A percentile compares a stretch with the other conserved stretches of the same genome.
phyloP scores from a whole-genome alignment of 1,140 invertebrate species.

The Sarcophaga peregrina region DNA sequence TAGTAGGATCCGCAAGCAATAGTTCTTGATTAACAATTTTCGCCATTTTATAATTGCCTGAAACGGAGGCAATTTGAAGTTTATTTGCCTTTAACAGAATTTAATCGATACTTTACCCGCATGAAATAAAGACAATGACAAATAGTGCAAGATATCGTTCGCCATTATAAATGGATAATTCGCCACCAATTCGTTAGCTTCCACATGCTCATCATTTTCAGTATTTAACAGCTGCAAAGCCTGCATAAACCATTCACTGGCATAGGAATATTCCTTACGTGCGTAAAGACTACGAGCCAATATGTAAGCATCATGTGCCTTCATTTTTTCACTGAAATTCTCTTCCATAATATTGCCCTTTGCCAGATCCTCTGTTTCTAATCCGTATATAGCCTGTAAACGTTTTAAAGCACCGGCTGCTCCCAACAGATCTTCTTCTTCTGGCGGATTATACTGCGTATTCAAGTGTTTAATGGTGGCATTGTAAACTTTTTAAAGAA shows the following conservation, averaged over 20 bases:
- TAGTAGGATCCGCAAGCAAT: slow-evolving; percentile 44
- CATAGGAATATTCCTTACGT: slow-evolving; percentile 88
- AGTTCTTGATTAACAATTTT: slow-evolving; percentile 51
- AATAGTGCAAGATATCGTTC: background rate
- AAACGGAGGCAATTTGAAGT: background rate
- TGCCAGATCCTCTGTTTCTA: slow-evolving; percentile 87
- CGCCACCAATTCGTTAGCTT: background rate
- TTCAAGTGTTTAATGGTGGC: background rate
- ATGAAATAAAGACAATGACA: background rate
- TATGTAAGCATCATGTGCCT: slow-evolving; percentile 93
- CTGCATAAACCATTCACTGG: slow-evolving; percentile 92
- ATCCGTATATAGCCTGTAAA: slow-evolving; percentile 92
- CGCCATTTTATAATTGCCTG: slow-evolving; percentile 50
- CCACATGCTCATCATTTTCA: background rate
- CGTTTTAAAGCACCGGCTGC: slow-evolving; percentile 92
- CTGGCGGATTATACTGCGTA: slow-evolving; percentile 69
- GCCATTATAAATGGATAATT: background rate
- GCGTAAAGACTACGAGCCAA: slow-evolving; percentile 91
- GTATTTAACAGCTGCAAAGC: slow-evolving; percentile 69
- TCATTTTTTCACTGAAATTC: slow-evolving; percentile 73
- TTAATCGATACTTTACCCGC: background rate
- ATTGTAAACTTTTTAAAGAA: slow-evolving; percentile 8
- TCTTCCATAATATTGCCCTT: slow-evolving; percentile 83
- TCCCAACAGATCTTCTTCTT: slow-evolving; percentile 88
- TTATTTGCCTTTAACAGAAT: too few species aligned